These are phyloP conservation scores for Telmatochromis sp. DNA, from an alignment of 2,113 vertebrate species.

Conservation along the genomic window DNA sequence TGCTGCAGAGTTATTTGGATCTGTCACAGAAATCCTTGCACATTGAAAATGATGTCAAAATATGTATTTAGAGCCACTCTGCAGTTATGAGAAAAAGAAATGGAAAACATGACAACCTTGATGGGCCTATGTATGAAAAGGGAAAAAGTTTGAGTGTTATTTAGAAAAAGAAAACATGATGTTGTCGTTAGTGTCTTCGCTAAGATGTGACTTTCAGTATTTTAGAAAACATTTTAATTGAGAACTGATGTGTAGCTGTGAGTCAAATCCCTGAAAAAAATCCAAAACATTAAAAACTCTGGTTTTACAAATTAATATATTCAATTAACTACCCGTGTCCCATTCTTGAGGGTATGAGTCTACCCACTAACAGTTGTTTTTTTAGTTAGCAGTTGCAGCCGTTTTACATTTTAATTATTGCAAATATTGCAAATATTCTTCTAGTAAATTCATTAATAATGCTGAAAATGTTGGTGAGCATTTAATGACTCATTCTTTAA, in stretches of 20 bases:
- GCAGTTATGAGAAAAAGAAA: not conserved
- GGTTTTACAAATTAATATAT: not conserved
- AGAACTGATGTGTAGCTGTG: not conserved
- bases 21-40: not conserved
- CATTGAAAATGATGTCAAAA: not conserved
- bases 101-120: not conserved
- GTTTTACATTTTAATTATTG: not conserved
- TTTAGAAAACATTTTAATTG: not conserved
- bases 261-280: not conserved
- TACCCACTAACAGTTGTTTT: not conserved
- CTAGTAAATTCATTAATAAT: not conserved
- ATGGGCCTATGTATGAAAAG: not conserved
- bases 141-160: not conserved
- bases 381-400: not conserved
- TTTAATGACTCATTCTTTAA: not conserved
- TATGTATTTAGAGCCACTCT: not conserved
- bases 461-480: not conserved
- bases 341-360: not conserved
- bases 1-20: not conserved
- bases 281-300: not conserved
- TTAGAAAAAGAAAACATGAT: not conserved
- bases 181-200: fast-evolving
- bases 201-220: not conserved
- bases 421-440: not conserved
- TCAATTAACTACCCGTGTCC: not conserved